phyloP scores from a whole-genome alignment of 2,797 vertebrate genomes.

The Nothura maculosa region DNA sequence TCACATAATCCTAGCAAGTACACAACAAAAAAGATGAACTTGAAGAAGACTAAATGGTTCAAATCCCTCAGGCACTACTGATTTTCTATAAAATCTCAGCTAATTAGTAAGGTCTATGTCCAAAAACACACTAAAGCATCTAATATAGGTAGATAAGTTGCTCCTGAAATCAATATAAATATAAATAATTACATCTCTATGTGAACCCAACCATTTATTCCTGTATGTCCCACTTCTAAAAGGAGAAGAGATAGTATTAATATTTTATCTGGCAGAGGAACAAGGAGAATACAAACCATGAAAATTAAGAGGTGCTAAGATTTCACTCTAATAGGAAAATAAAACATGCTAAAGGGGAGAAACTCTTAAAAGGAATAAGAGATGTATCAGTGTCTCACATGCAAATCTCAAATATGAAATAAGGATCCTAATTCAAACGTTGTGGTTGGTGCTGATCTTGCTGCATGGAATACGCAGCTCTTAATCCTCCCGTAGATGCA shows the following conservation, averaged over 20 bases:
- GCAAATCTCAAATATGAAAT: not conserved
- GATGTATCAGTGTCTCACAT: not conserved
- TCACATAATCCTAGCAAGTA: slow-evolving; percentile 45
- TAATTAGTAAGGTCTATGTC: slow-evolving; percentile 43
- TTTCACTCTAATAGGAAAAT: not conserved
- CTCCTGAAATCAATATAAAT: slow-evolving; percentile 31
- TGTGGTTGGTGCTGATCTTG: not conserved
- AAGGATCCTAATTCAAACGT: slow-evolving; percentile 6
- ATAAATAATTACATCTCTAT: slow-evolving; percentile 53
- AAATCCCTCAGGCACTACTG: slow-evolving; percentile 21
- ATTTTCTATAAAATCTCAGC: slow-evolving; percentile 54
- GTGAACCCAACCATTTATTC: slow-evolving; percentile 14
- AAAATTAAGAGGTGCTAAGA: slow-evolving; percentile 21
- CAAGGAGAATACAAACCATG: not conserved
- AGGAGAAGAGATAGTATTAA: slow-evolving; percentile 37
- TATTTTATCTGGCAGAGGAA: not conserved
- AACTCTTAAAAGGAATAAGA: not conserved
- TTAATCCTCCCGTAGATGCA: not conserved
- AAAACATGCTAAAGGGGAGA: not conserved
- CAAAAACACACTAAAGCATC: slow-evolving; percentile 54
- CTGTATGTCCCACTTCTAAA: not conserved
- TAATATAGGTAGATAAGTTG: slow-evolving; percentile 12
- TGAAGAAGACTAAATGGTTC: slow-evolving; percentile 40
- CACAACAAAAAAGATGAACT: slow-evolving; percentile 45
- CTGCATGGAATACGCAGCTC: slow-evolving; percentile 6